Base-by-base conservation (phyloP, 2,113 vertebrate species). In the Chroicocephalus ridibundus region DNA sequence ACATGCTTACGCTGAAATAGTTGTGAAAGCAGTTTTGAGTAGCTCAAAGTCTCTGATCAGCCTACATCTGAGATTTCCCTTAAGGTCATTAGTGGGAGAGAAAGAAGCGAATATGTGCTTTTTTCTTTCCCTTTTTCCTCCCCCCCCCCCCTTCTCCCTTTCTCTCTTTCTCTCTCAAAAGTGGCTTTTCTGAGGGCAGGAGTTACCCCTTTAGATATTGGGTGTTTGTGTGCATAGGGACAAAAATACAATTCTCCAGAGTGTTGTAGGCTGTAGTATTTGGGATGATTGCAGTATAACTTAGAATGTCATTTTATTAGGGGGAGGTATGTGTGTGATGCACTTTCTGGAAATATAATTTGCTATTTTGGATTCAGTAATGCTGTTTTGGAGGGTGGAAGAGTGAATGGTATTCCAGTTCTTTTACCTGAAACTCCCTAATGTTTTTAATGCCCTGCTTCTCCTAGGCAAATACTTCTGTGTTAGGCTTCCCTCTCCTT, bases 51-150 rank as follows among this genome's bases (percentile, higher is more conserved):
- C 51, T 92, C 82, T 88, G 86, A 96, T 96, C 92, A 93, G 77
- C 89, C 75, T 94, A 82, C 93, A 87, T 92, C 75, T 92, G 87
- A 93, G 86, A 90, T 88, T 95, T 97, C 75, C 80, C 92, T 95
- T 93, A 90, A 88, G 93, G 80, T 92, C 3, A 1, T 83, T 78
- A 84, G 47, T 60, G 36, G 72, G 66, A 88, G 58, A 94, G 77
- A 91, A 94, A 93, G 88, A 91, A 97, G 46, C 90, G 78, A 60
- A 85, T 88, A 90, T 86, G 60, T 86, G 70, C 31, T 69, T 93
- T 95, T 86, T 93, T 72, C 15, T 49, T 85, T 58, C 44, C 25
- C 12, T 42, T 21, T 5, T 6, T 8, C 5, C 17, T 14, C 4
- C 2, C 6, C 77, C 11, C 11, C 22, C 9, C 55, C 13, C 7